phyloP scores from a whole-genome alignment of 2,888 invertebrate species.

The Netelia melanura region DNA sequence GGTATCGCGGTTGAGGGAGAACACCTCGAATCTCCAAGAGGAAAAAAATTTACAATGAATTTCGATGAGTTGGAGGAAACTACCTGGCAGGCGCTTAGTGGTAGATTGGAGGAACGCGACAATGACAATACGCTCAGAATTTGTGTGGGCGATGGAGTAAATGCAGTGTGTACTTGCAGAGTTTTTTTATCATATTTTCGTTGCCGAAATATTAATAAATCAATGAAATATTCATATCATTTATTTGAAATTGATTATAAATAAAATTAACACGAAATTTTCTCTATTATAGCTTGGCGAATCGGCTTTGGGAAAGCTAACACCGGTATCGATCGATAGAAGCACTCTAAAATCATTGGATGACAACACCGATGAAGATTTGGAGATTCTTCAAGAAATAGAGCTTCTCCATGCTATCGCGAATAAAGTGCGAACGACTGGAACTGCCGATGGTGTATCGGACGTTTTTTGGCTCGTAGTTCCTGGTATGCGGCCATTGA shows the following conservation, averaged over 20 bases:
- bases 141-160: slow-evolving; percentile 87
- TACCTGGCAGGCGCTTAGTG: slow-evolving; percentile 87
- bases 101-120: slow-evolving; percentile 87
- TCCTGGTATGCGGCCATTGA: slow-evolving; percentile 87
- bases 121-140: slow-evolving; percentile 88
- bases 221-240: not conserved
- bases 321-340: slow-evolving; percentile 79
- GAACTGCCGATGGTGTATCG: slow-evolving; percentile 86
- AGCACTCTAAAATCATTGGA: slow-evolving; percentile 77
- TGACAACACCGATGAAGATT: slow-evolving; percentile 86
- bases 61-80: slow-evolving; percentile 89
- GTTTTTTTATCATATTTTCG: slow-evolving; percentile 2
- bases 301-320: slow-evolving; percentile 82
- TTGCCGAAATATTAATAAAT: not conserved
- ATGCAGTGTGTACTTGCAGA: slow-evolving; percentile 87
- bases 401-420: slow-evolving; percentile 87
- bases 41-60: slow-evolving; percentile 87
- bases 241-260: not conserved
- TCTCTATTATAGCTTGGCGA: slow-evolving; percentile 80
- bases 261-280: not conserved
- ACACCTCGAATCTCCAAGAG: slow-evolving; percentile 75
- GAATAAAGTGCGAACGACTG: slow-evolving; percentile 85
- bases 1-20: slow-evolving; percentile 90
- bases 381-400: slow-evolving; percentile 88
- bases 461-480: slow-evolving; percentile 90